Evolutionary conservation across 1,140 invertebrate species (phyloP), one percentile per base, ranked within the genome.

Genomic region (Trichoplusia ni): DNA sequence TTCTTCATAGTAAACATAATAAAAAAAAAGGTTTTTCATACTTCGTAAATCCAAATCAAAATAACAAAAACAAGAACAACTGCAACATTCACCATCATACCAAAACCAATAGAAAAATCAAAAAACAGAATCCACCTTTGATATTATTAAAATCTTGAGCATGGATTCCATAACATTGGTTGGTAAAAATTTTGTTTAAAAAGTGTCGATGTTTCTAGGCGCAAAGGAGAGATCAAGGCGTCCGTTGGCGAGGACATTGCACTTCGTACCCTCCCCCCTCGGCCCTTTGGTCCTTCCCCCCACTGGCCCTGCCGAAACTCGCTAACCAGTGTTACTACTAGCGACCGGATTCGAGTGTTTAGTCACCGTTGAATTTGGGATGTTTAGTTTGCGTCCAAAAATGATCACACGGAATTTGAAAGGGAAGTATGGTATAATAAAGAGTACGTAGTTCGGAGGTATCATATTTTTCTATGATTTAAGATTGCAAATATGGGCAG

Each of bases 231-330:
- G 69, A 74, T 61, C 65, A 76, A 81, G 78, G 81, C 82, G 85
- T 86, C 81, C 79, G 85, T 87, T 87, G 71, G 83, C 85, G 85
- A 90, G 87, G 87, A 90, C 87, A 86, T 90, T 90, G 87, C 87
- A 90, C 87, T 90, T 88, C 77, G 79, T 60, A 61, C 72, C 67
- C 46, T 71, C 75, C 61, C 68, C 69, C 65, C 79, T 65, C 67
- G 46, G 69, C 42, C 70, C 73, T 73, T 79, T 80, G 74, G 82
- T 84, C 82, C 85, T 86, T 77, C 77, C 67, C 73, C 74, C 72
- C 51, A 63, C 54, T 58, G 63, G 77, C 75, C 82, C 76, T 83
- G 83, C 80, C 82, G 81, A 85, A 86, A 86, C 81, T 84, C 66
- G 81, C 85, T 82, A 78, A 81, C 77, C 82, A 81, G 75, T 81